Conservation (phyloP, 53 echinoderm and acorn worm species). For the Zoroaster sp. region DNA sequence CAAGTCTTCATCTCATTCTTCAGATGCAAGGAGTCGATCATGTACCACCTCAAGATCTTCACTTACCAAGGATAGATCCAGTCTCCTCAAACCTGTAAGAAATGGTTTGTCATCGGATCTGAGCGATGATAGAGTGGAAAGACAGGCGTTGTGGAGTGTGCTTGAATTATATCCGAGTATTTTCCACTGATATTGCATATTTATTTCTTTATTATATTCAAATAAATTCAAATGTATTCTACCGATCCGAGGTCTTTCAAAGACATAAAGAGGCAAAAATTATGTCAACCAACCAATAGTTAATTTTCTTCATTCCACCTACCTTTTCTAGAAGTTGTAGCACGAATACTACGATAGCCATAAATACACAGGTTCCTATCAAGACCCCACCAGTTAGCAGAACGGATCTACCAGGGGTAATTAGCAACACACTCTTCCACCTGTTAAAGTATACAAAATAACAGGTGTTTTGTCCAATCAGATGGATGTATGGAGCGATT, state of each 20-base stretch:
- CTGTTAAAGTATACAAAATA: constrained; percentile 47
- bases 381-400: constrained; percentile 81
- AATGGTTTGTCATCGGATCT: background rate
- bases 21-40: background rate
- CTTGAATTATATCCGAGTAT: no score
- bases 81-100: background rate
- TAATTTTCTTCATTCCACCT: no score
- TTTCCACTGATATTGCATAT: no score
- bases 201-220: no score
- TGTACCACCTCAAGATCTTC: background rate
- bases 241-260: no score
- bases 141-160: background rate
- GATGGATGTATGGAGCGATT: no score
- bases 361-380: constrained; percentile 78
- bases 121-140: background rate
- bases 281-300: no score
- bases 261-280: no score
- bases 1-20: background rate
- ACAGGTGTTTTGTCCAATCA: no score
- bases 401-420: constrained; percentile 86
- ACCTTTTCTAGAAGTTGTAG: constrained; percentile 94
- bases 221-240: no score
- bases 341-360: constrained; percentile 72
- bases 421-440: constrained; percentile 81
- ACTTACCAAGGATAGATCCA: background rate